Evolutionary conservation across 2,888 invertebrate species (phyloP), one percentile per base, ranked within the genome.

Genomic region (Pyrocoelia pectoralis): DNA sequence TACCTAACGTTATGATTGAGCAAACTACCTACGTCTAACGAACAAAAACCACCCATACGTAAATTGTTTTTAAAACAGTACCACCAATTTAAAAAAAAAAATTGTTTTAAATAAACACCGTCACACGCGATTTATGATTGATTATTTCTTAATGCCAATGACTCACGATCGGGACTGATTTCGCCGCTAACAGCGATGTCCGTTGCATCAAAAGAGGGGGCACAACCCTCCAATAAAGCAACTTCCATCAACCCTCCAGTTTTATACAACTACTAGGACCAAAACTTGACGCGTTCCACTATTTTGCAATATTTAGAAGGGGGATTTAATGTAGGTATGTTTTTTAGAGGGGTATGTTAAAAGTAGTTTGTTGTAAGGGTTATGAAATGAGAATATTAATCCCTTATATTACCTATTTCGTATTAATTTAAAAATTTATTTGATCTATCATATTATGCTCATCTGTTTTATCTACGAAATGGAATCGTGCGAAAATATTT

Each of bases 161-260:
- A 78, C 71, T 77, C 77, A 77, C 74, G 70, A 68, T 70, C 70
- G 71, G 61, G 70, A 77, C 77, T 76, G 77, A 75, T 76, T 77
- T 74, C 70, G 69, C 70, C 71, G 64, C 65, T 64, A 70, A 71
- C 70, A 71, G 69, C 67, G 65, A 68, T 71, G 70, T 69, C 69
- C 72, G 75, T 76, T 77, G 75, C 76, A 77, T 75, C 76, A 73
- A 68, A 71, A 69, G 61, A 68, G 75, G 74, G 74, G 73, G 69
- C 69, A 67, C 73, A 75, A 73, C 76, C 74, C 76, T 76, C 76
- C 75, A 77, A 72, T 70, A 66, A 74, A 74, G 68, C 71, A 72
- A 65, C 68, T 67, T 68, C 72, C 67, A 59, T 58, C 72, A 67
- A 72, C 72, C 76, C 75, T 69, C 2, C 68, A 66, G 67, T 19